A percentile compares a stretch with the other conserved stretches of the same genome.
Evolutionary conservation across 2,797 vertebrate genomes (phyloP).

Genomic region (Semotilus atromaculatus): DNA sequence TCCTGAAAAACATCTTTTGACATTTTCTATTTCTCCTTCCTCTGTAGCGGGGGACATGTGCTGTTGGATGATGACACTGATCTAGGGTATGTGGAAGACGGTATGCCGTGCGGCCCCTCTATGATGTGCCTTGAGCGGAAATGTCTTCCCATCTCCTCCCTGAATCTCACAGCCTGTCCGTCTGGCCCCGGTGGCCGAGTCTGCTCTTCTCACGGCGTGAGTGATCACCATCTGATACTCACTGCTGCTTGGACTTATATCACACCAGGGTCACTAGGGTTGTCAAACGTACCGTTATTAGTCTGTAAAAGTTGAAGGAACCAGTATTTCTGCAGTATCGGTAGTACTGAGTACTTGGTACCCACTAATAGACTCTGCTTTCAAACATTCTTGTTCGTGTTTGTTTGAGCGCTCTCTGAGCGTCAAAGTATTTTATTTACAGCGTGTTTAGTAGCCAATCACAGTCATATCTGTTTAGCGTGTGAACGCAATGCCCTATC

Average conservation of each 20-base stretch:
- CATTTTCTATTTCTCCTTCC: conserved; percentile 1
- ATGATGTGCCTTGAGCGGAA: conserved; percentile 92
- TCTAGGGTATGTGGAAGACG: conserved; percentile 89
- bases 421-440: background rate
- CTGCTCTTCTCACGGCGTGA: conserved; percentile 88
- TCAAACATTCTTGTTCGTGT: background rate
- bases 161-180: conserved; percentile 88
- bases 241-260: background rate
- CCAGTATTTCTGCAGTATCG: no score
- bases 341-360: background rate
- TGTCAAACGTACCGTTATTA: background rate
- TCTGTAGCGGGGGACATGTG: conserved; percentile 83
- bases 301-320: background rate
- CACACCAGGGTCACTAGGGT: background rate
- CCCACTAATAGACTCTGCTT: background rate
- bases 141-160: conserved; percentile 86
- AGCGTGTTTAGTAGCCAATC: background rate
- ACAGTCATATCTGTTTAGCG: background rate
- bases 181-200: conserved; percentile 82
- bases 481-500: background rate
- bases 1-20: background rate
- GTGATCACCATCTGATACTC: conserved; percentile 60
- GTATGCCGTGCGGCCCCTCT: conserved; percentile 86
- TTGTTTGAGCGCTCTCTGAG: background rate
- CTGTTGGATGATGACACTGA: conserved; percentile 88